Conservation (phyloP, 1,140 invertebrate species). For the Sipha flava region DNA sequence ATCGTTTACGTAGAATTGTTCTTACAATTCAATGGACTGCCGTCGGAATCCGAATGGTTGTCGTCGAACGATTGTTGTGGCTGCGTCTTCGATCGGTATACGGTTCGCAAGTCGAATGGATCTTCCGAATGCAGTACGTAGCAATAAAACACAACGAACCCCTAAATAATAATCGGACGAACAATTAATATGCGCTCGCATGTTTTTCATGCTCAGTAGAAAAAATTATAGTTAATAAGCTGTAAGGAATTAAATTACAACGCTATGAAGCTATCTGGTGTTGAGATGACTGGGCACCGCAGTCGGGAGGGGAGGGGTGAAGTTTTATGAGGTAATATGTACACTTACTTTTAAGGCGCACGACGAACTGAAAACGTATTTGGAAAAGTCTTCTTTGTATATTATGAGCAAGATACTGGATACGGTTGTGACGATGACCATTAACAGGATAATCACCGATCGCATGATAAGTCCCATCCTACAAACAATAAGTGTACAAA, state of each 20-base stretch:
- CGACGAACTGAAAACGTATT: neutral
- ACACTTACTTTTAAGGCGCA: neutral
- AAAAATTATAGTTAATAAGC: no score
- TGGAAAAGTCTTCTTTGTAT: neutral
- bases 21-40: conserved; percentile 8
- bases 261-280: no score
- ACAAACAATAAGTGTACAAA: neutral
- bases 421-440: neutral
- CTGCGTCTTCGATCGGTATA: neutral
- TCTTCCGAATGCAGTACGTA: conserved; percentile 14
- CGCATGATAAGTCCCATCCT: conserved; percentile 12
- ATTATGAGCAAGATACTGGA: conserved; percentile 14
- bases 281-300: no score
- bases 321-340: no score
- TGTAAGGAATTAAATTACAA: no score
- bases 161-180: neutral
- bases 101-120: neutral
- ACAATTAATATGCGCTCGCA: no score
- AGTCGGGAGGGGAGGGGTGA: no score
- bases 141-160: conserved; percentile 6
- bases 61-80: neutral
- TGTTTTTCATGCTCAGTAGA: no score
- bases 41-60: neutral
- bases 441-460: neutral
- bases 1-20: neutral